Base-by-base conservation (phyloP, 2,888 invertebrate species). In the Toxonevra muliebris region DNA sequence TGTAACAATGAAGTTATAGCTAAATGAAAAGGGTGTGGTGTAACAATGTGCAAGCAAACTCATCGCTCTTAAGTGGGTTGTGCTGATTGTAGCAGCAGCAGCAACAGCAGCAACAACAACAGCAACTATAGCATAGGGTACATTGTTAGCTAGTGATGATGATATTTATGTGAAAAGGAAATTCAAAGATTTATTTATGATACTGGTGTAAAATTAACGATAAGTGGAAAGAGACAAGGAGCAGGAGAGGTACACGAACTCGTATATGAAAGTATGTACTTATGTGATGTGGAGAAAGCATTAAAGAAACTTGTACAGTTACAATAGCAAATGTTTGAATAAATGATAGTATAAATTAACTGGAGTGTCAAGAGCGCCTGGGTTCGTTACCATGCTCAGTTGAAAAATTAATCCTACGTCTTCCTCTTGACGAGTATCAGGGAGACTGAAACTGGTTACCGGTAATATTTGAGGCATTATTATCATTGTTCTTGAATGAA, bases 161-260 rank as follows among this genome's bases (percentile, higher is more conserved):
- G 63, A 65, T 67, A 70, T 70, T 70, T 70, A 68, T 70, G 65
- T 65, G 41, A 61, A 55, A 17, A 62, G 70, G 70, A 70, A 70
- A 19, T 17, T 61, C 54, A 45, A 66, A 65, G 70, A 70, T 70
- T 70, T 70, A 70, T 70, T 70, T 67, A 67, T 67, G 50, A 17
- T 41, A 41, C 41, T 52, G 20, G 58, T 40, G 58, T 52, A 12
- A 41, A 62, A 59, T 59, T 65, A 58, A 65, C 43, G 59, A 52
- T 59, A 50, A 52, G 50, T 30, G 30, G 30, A 30, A 30, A 7
- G 13, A 17, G 41, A 41, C 50, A 9, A 12, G 57, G 50, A 57
- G 15, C 40, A 64, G 41, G 50, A 57, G 17, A 64, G 57, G 57
- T 40, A 48, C 45, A 64, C 57, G 55, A 57, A 57, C 55, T 45